A percentile compares a stretch with the other conserved stretches of the same genome.
Evolutionary conservation across 2,888 invertebrate species (phyloP).

Genomic region (Venustoraphidia nigricollis): DNA sequence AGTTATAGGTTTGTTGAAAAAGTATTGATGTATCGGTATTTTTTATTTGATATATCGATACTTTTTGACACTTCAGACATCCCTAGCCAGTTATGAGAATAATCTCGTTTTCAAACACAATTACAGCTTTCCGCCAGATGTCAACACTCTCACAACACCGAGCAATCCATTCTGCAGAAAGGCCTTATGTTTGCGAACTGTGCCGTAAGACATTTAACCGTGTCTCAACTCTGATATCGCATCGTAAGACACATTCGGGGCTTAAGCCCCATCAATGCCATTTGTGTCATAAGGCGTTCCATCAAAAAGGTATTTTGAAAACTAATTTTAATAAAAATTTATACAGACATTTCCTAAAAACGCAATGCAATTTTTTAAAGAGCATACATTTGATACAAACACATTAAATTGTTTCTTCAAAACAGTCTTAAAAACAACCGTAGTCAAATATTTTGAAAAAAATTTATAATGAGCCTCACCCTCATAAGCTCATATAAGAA

Average conservation of each 20-base stretch:
- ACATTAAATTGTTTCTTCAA: no score
- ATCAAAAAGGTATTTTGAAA: constrained; percentile 50
- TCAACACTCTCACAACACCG: constrained; percentile 62
- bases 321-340: neutral
- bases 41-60: no score
- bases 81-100: no score
- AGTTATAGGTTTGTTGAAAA: no score
- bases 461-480: no score
- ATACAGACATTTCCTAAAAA: neutral
- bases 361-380: constrained; percentile 2
- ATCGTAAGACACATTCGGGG: constrained; percentile 60
- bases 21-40: no score
- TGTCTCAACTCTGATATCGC: constrained; percentile 65
- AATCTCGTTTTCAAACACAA: neutral
- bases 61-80: no score
- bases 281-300: constrained; percentile 62
- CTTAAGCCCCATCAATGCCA: constrained; percentile 59
- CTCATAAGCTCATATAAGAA: no score
- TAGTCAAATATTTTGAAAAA: no score
- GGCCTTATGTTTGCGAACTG: constrained; percentile 57
- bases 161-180: constrained; percentile 61
- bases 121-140: constrained; percentile 47
- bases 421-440: no score
- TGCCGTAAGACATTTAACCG: constrained; percentile 67
- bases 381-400: no score